Evolutionary conservation across 2,888 invertebrate genomes (phyloP).

Genomic region (Drosophila gaucha): DNA sequence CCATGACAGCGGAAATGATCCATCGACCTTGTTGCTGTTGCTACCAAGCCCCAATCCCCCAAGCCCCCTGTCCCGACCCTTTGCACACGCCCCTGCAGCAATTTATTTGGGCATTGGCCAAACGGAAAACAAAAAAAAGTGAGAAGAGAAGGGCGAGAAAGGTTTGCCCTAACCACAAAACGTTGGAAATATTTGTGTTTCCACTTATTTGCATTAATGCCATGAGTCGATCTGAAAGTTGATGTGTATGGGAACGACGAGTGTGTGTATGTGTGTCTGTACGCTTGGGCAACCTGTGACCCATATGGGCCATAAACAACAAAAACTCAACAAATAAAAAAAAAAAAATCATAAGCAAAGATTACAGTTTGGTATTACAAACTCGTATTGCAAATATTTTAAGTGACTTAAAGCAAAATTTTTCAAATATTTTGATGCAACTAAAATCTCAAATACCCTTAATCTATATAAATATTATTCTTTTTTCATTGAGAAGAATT

Average conservation of each 20-base stretch:
- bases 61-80: not conserved
- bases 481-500: no score
- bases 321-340: slow-evolving; percentile 7
- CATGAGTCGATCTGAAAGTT: slow-evolving; percentile 53
- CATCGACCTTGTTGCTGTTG: slow-evolving; percentile 64
- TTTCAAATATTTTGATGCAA: slow-evolving; percentile 9
- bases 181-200: slow-evolving; percentile 79
- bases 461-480: not conserved
- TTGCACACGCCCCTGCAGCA: slow-evolving; percentile 21
- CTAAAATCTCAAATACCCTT: not conserved
- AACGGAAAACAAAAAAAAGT: slow-evolving; percentile 2
- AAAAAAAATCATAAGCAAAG: slow-evolving; percentile 45
- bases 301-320: slow-evolving; percentile 39
- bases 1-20: slow-evolving; percentile 79
- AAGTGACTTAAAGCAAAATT: not conserved
- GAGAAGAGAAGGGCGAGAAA: slow-evolving; percentile 32
- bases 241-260: slow-evolving; percentile 25
- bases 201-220: slow-evolving; percentile 78
- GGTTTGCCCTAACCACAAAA: slow-evolving; percentile 71
- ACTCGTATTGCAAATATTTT: slow-evolving; percentile 19
- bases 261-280: slow-evolving; percentile 12
- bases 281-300: slow-evolving; percentile 30
- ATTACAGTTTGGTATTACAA: slow-evolving; percentile 49
- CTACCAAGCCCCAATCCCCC: not conserved
- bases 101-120: slow-evolving; percentile 46